phyloP scores from a whole-genome alignment of 2,797 vertebrate species.

The Pristis pectinata region DNA sequence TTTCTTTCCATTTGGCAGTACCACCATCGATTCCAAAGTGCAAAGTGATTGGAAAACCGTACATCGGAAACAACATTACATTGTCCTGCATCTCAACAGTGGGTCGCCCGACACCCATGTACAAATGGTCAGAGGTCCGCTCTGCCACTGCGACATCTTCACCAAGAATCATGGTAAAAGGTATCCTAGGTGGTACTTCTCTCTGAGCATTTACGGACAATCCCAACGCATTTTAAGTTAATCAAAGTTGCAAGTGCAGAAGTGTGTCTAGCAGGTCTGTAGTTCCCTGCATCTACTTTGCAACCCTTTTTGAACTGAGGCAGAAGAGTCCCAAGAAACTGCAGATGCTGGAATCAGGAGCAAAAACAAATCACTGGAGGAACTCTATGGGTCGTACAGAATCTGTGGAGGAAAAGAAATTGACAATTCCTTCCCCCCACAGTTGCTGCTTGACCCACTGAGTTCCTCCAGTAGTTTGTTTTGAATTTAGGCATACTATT shows the following conservation, averaged over 20 bases:
- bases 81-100: conserved; percentile 53
- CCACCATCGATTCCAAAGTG: conserved; percentile 56
- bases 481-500: not conserved
- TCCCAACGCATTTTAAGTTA: no score
- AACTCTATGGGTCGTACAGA: no score
- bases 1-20: conserved; percentile 46
- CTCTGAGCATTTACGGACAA: no score
- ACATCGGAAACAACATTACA: conserved; percentile 51
- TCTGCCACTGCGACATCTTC: not conserved
- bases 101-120: conserved; percentile 52
- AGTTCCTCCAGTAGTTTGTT: no score
- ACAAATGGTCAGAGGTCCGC: not conserved
- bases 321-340: no score
- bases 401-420: no score
- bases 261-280: not conserved
- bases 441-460: no score
- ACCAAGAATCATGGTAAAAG: conserved; percentile 52
- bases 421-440: no score
- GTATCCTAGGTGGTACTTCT: conserved; percentile 43
- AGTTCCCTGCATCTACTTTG: not conserved
- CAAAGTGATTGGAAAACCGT: conserved; percentile 46
- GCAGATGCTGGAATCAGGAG: no score
- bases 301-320: not conserved
- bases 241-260: no score
- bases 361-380: no score